These are phyloP conservation scores for Nothura maculosa DNA, from an alignment of 2,797 vertebrate genomes.

Conservation along the genomic window DNA sequence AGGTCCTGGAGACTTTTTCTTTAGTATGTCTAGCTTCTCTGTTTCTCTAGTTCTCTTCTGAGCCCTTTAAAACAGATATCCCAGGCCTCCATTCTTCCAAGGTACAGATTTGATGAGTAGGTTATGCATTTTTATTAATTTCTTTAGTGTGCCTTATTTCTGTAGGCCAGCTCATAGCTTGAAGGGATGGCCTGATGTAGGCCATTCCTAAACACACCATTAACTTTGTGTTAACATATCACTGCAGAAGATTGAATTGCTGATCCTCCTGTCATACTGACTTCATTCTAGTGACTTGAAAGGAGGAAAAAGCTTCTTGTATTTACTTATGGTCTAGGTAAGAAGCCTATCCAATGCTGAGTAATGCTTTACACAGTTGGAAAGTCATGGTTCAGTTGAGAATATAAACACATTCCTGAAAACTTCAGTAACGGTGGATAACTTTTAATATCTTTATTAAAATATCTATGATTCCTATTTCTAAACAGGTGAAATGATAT, in stretches of 20 bases:
- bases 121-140: neutral
- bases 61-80: neutral
- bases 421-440: neutral
- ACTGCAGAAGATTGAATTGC: neutral
- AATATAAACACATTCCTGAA: neutral
- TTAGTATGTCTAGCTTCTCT: neutral
- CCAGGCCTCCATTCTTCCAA: neutral
- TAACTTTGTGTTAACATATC: neutral
- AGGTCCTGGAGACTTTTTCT: neutral
- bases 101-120: neutral
- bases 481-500: neutral
- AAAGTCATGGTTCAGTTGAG: neutral
- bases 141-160: neutral
- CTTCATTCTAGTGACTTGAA: neutral
- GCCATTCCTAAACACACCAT: neutral
- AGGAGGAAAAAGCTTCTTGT: neutral
- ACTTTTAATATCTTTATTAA: neutral
- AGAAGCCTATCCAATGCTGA: neutral
- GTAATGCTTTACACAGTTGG: constrained; percentile 12
- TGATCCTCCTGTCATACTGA: neutral
- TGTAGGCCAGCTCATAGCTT: neutral
- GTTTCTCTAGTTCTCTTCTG: neutral
- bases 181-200: neutral
- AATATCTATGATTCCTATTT: neutral
- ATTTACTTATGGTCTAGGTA: neutral